These are phyloP conservation scores for Lycocorax pyrrhopterus DNA, from an alignment of 2,113 vertebrate species.

Conservation along the genomic window DNA sequence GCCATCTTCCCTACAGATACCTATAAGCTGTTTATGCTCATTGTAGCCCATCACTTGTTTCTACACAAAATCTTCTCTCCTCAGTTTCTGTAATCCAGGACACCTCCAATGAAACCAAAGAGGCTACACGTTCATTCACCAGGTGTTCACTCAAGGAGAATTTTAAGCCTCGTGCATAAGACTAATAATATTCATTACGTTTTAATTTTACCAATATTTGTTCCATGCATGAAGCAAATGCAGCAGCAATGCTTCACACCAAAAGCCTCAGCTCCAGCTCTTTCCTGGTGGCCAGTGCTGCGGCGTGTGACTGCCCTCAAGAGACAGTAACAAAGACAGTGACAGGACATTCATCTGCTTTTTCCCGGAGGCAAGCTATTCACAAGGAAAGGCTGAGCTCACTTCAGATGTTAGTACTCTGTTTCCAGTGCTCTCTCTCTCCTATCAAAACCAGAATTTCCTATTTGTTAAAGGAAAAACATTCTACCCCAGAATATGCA, in stretches of 20 bases:
- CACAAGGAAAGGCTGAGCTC: not conserved
- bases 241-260: not conserved
- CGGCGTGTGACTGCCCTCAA: not conserved
- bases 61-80: not conserved
- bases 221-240: not conserved
- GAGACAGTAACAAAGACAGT: not conserved
- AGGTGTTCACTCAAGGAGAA: not conserved
- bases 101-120: not conserved
- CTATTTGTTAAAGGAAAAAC: not conserved
- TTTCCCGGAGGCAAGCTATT: not conserved
- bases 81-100: not conserved
- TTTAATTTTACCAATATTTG: not conserved
- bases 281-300: not conserved
- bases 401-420: not conserved
- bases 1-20: not conserved
- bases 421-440: not conserved
- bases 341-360: not conserved
- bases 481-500: not conserved
- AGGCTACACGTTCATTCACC: rapidly evolving
- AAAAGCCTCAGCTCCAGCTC: not conserved
- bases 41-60: not conserved
- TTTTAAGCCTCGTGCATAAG: not conserved
- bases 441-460: not conserved
- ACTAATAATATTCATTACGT: not conserved
- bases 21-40: not conserved